These are phyloP conservation scores for Phrynocephalus guinanensis DNA, from an alignment of 2,797 vertebrate genomes.

Conservation along the genomic window DNA sequence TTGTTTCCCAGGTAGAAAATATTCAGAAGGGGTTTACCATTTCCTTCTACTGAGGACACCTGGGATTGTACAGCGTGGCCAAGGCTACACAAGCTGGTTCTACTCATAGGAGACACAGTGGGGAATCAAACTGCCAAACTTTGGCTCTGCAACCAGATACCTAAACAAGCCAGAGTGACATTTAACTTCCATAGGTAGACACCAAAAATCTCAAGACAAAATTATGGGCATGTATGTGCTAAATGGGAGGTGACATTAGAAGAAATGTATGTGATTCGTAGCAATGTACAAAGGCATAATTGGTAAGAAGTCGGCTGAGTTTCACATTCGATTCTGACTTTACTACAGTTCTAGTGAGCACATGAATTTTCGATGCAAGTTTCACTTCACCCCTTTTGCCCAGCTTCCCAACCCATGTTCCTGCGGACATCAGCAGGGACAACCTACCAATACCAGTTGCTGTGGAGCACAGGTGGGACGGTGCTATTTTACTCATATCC, in stretches of 20 bases:
- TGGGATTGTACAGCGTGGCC: no score
- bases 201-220: neutral
- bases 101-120: no score
- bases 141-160: no score
- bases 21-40: no score
- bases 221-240: no score
- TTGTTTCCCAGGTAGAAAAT: no score
- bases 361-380: neutral
- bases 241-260: no score
- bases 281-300: neutral
- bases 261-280: neutral
- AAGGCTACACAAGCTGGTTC: no score
- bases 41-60: no score
- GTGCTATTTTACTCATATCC: neutral
- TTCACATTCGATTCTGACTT: neutral
- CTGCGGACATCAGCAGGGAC: neutral
- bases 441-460: neutral
- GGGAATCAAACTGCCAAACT: no score
- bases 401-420: neutral
- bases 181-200: neutral
- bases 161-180: neutral
- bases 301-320: neutral
- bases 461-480: neutral
- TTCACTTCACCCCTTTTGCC: neutral
- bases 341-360: no score